Base-by-base conservation (phyloP, 30 jellyfish, hydroid and myxozoan genomes). In the Clytia hemisphaerica region DNA sequence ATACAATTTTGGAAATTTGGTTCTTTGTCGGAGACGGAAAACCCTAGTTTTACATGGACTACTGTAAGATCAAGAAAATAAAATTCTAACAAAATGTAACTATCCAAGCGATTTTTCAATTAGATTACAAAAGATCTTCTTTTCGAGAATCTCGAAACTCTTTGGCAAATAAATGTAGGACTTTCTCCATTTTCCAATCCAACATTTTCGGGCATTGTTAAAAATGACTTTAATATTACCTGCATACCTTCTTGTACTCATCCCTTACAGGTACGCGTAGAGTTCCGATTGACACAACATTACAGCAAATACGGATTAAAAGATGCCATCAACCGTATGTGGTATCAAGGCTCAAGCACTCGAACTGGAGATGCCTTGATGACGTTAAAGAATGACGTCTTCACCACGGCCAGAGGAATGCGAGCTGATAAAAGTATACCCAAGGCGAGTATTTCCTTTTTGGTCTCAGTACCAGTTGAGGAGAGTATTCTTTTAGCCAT, bases 341-440 rank as follows among this genome's bases (percentile, higher is more conserved):
- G 46, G 58, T 88, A 88, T 34, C 87, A 64, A 24, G 94, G 97
- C 18, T 63, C 95, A 30, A 50, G 7, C 34, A 88, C 97, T 2
- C 95, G 95, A 3, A 88, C 97, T 14, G 97, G 97, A n/a, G 87
- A 74, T 75, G 97, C 97, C 25, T 72, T 88, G 46, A n/a, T 45
- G 57, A 33, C 65, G 27, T 65, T 88, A 83, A 72, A 55, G 47
- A 64, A 49, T 31, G 27, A 58, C 18, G 47, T 67, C 3, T 88
- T 80, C 48, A 73, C 78, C 27, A 36, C 89, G 35, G 51, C 46
- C 1, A 28, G 75, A 40, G 97, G 97, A 4, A 81, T 76, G 89
- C 60, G 97, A 61, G 25, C 32, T 26, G 97, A 88, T 58, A 81
- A 80, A 42, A 33, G 93, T 12, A 88, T 88, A 25, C 97, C 97